phyloP scores from a whole-genome alignment of 2,888 invertebrate genomes.

The Amorpha juglandis region DNA sequence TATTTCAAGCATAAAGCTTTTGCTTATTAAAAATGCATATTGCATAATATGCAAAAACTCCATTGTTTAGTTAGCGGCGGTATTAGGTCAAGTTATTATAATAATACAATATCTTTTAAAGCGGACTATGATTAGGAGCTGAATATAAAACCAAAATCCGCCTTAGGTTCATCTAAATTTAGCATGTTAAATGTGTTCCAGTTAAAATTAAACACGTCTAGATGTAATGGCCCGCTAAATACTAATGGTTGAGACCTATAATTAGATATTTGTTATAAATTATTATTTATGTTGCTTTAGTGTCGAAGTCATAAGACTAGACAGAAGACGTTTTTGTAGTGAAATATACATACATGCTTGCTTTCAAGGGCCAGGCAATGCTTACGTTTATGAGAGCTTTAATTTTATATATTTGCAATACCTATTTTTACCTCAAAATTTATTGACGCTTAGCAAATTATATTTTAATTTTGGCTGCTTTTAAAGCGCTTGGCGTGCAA shows the following conservation, averaged over 20 bases:
- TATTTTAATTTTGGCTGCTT: not conserved
- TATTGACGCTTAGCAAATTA: not conserved
- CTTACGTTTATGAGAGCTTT: slow-evolving; percentile 6
- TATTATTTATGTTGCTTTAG: not conserved
- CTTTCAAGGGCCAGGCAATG: slow-evolving; percentile 16
- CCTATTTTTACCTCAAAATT: not conserved
- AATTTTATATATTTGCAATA: slow-evolving; percentile 10
- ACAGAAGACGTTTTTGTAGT: not conserved
- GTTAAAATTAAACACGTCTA: slow-evolving; percentile 19
- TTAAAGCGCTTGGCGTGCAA: slow-evolving; percentile 13
- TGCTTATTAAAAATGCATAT: not conserved
- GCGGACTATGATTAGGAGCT: not conserved
- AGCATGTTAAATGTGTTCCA: slow-evolving; percentile 13
- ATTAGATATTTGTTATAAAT: not conserved
- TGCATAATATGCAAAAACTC: not conserved
- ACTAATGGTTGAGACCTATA: slow-evolving; percentile 1
- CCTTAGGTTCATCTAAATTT: slow-evolving; percentile 13
- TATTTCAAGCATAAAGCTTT: not conserved
- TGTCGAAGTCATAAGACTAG: not conserved
- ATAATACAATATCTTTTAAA: not conserved
- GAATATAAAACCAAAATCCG: not conserved
- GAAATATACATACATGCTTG: slow-evolving; percentile 29
- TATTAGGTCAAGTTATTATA: too few species aligned
- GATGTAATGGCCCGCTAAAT: slow-evolving; percentile 12
- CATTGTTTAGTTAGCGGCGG: not conserved